These are phyloP conservation scores for Ascidia mentula DNA, from an alignment of 23 tunicate genomes.

Conservation along the genomic window DNA sequence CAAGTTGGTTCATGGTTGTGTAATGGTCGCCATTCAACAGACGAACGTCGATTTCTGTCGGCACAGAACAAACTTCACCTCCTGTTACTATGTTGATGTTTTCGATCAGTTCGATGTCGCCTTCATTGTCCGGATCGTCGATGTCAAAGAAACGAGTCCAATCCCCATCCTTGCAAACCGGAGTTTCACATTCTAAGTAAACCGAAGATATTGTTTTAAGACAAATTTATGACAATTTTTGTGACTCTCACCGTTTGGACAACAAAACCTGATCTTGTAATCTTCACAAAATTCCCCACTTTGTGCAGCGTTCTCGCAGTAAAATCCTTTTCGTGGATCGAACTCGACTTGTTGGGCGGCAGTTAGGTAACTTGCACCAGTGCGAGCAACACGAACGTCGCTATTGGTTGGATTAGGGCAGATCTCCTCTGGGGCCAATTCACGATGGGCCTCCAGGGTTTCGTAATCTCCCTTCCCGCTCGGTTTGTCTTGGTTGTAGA, in stretches of 20 bases:
- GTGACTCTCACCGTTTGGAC: neutral
- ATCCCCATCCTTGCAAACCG: neutral
- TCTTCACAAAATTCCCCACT: neutral
- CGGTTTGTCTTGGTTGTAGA: conserved; percentile 4
- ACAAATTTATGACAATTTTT: too few relatives aligned
- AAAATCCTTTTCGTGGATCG: neutral
- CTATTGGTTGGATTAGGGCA: neutral
- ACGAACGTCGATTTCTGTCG: neutral
- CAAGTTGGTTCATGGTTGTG: neutral
- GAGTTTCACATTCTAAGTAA: neutral
- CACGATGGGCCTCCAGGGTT: neutral
- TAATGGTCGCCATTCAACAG: neutral
- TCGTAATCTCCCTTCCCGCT: conserved; percentile 21
- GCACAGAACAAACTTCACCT: neutral
- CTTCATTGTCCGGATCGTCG: neutral
- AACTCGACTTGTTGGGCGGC: neutral
- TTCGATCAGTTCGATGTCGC: neutral
- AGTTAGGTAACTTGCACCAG: conserved; percentile 8
- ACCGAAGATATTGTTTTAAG: neutral
- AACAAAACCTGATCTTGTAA: neutral
- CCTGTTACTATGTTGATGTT: neutral
- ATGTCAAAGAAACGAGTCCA: neutral
- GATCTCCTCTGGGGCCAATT: neutral
- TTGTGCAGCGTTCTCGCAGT: neutral
- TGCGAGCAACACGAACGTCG: neutral